Percentiles rank a stretch among this genome's conserved stretches.
phyloP scores from a whole-genome alignment of 1,140 invertebrate species.

The Pogonomyrmex californicus region DNA sequence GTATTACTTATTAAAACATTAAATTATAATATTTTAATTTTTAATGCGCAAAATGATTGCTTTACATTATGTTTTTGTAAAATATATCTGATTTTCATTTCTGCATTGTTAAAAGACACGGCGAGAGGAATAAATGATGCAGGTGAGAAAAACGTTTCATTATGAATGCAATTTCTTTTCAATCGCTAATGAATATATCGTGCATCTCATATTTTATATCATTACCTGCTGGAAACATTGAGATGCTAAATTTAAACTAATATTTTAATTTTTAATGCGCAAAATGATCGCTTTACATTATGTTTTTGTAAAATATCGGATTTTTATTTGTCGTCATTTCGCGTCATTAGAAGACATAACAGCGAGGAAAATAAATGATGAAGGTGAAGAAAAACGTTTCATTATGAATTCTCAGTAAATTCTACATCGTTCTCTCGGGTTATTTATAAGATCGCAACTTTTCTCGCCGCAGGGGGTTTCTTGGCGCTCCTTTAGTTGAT shows the following conservation, averaged over 20 bases:
- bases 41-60: background rate
- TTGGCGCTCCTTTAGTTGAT: background rate
- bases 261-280: background rate
- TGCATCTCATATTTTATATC: constrained; percentile 16
- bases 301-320: background rate
- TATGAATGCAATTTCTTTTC: constrained; percentile 24
- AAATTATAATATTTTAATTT: background rate
- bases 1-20: background rate
- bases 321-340: background rate
- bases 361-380: background rate
- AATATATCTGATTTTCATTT: background rate
- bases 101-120: background rate
- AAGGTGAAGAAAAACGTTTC: background rate
- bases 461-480: background rate
- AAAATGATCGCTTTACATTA: background rate
- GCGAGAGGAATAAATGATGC: background rate
- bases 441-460: background rate
- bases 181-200: background rate
- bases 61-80: background rate
- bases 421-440: background rate
- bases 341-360: background rate
- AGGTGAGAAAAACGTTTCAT: background rate
- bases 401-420: constrained; percentile 7
- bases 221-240: background rate
- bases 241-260: background rate